phyloP scores from a whole-genome alignment of 2,113 vertebrate genomes.

The Asarcornis scutulata region DNA sequence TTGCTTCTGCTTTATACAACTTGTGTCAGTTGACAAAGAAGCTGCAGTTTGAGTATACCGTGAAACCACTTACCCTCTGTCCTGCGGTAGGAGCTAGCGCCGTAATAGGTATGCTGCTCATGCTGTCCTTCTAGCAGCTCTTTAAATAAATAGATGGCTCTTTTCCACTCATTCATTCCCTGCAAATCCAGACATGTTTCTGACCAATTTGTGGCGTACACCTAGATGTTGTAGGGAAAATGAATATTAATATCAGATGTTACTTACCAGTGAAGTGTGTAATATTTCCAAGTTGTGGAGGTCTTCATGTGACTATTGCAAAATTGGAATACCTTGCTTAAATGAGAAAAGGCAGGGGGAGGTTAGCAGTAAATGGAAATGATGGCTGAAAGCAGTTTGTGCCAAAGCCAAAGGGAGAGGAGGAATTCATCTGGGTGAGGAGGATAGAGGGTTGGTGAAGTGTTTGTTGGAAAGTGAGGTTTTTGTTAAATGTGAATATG shows the following conservation, averaged over 20 bases:
- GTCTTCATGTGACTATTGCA: background rate
- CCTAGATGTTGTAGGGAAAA: background rate
- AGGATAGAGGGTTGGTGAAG: background rate
- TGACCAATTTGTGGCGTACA: background rate
- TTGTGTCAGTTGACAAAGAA: background rate
- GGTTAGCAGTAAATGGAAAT: background rate
- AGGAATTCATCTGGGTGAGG: background rate
- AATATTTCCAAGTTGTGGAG: background rate
- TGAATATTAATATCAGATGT: background rate
- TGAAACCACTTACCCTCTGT: background rate
- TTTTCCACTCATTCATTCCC: background rate
- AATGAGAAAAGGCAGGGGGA: background rate
- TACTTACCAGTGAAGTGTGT: background rate
- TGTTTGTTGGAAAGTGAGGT: background rate
- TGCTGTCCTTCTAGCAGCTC: fast-evolving
- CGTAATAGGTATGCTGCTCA: background rate
- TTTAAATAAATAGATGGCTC: background rate
- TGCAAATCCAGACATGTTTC: background rate
- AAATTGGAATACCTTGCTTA: background rate
- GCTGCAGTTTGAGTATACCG: background rate
- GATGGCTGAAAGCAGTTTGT: background rate
- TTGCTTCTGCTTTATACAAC: background rate
- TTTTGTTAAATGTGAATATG: background rate
- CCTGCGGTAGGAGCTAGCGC: fast-evolving
- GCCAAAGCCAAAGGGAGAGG: background rate